Percentiles rank a stretch among this genome's conserved stretches.
phyloP scores from a whole-genome alignment of 2,113 vertebrate species.

The Hippocampus zosterae region DNA sequence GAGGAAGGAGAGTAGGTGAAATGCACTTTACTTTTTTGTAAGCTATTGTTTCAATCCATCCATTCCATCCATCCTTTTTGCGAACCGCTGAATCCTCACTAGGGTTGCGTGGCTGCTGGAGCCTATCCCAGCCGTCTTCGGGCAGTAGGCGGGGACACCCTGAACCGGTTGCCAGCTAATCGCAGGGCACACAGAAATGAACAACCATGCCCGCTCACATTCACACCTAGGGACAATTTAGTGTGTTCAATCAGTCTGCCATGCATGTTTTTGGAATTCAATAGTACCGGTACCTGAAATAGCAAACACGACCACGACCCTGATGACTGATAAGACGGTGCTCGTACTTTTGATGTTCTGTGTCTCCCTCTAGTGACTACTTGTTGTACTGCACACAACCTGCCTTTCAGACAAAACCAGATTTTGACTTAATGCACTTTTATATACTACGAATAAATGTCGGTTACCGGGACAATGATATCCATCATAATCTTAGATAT shows the following conservation, averaged over 20 bases:
- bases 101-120: too few species aligned
- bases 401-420: not conserved
- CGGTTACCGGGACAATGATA: not conserved
- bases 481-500: not conserved
- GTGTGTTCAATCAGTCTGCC: too few species aligned
- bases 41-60: conserved; percentile 32
- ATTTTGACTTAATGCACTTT: not conserved
- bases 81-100: too few species aligned
- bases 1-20: not conserved
- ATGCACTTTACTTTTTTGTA: not conserved
- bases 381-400: not conserved
- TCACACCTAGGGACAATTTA: too few species aligned
- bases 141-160: too few species aligned
- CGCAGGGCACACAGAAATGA: too few species aligned
- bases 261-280: too few species aligned
- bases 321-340: not conserved
- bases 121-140: too few species aligned
- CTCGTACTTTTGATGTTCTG: not conserved
- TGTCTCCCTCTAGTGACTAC: conserved; percentile 35
- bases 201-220: too few species aligned
- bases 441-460: not conserved
- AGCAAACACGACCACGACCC: conserved; percentile 6
- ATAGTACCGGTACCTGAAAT: conserved; percentile 46
- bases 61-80: too few species aligned
- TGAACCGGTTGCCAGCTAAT: too few species aligned